phyloP scores from a whole-genome alignment of 2,113 vertebrate species.

The Strix aluco region DNA sequence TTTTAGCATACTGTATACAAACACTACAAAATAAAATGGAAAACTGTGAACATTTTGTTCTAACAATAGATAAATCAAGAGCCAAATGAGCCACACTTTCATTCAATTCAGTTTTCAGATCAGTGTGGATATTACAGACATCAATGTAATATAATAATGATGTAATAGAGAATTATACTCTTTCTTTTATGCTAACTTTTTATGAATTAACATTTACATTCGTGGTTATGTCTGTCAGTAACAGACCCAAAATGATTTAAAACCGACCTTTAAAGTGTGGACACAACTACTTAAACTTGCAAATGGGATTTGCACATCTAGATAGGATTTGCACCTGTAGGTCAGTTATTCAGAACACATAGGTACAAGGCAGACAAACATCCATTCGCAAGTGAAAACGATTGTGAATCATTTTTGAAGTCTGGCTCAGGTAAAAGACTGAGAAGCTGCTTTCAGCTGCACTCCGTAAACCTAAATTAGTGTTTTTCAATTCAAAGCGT shows the following conservation, averaged over 20 bases:
- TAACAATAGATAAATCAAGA: not conserved
- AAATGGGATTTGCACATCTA: not conserved
- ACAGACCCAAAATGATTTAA: not conserved
- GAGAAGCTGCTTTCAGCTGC: not conserved
- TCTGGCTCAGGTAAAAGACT: not conserved
- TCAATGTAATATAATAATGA: not conserved
- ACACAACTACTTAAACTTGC: not conserved
- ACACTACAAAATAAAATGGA: not conserved
- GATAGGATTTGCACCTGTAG: not conserved
- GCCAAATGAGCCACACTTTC: not conserved
- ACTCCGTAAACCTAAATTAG: not conserved
- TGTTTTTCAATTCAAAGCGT: not conserved
- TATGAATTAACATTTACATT: not conserved
- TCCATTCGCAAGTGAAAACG: not conserved
- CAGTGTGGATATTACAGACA: not conserved
- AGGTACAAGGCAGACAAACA: not conserved
- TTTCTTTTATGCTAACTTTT: not conserved
- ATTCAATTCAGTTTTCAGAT: not conserved
- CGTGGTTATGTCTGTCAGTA: not conserved
- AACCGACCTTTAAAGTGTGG: not conserved
- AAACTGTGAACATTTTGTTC: not conserved
- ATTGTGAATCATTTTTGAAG: not conserved
- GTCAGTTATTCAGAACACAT: not conserved
- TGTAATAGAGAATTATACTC: not conserved
- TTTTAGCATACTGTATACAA: not conserved